A percentile compares a stretch with the other conserved stretches of the same genome.
These are phyloP conservation scores for Moxostoma hubbsi DNA, from an alignment of 2,797 vertebrate species.

Conservation along the genomic window DNA sequence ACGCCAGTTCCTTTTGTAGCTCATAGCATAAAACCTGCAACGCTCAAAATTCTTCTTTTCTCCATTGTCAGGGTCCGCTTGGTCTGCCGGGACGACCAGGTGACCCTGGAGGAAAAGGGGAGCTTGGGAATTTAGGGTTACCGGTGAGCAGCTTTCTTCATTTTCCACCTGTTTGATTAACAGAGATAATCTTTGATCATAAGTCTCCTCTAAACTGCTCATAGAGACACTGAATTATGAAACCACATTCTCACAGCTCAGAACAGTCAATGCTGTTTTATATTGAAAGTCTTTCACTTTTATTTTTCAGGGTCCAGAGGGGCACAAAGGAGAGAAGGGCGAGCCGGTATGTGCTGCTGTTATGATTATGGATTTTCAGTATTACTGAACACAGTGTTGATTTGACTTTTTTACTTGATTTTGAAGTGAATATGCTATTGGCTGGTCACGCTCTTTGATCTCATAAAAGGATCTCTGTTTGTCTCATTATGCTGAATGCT, in stretches of 20 bases:
- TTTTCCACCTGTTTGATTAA: not conserved
- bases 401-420: not conserved
- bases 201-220: too few relatives aligned
- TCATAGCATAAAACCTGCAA: not conserved
- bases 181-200: too few relatives aligned
- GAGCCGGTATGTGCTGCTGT: constrained; percentile 75
- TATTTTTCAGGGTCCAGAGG: constrained; percentile 75
- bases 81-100: constrained; percentile 85
- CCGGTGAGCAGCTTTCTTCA: constrained; percentile 64
- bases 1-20: not conserved
- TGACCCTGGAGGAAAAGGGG: constrained; percentile 82
- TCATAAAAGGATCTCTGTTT: not conserved
- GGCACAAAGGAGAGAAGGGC: constrained; percentile 84
- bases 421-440: constrained; percentile 4
- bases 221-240: too few relatives aligned
- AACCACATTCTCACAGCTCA: too few relatives aligned
- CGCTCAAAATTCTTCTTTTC: not conserved
- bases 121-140: constrained; percentile 68
- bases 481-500: not conserved
- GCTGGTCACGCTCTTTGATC: not conserved
- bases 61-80: constrained; percentile 77
- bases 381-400: not conserved
- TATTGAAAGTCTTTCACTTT: not conserved
- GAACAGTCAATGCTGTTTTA: too few relatives aligned
- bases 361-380: constrained; percentile 20